phyloP scores from a whole-genome alignment of 2,888 invertebrate genomes.

The Itoplectis maculator region DNA sequence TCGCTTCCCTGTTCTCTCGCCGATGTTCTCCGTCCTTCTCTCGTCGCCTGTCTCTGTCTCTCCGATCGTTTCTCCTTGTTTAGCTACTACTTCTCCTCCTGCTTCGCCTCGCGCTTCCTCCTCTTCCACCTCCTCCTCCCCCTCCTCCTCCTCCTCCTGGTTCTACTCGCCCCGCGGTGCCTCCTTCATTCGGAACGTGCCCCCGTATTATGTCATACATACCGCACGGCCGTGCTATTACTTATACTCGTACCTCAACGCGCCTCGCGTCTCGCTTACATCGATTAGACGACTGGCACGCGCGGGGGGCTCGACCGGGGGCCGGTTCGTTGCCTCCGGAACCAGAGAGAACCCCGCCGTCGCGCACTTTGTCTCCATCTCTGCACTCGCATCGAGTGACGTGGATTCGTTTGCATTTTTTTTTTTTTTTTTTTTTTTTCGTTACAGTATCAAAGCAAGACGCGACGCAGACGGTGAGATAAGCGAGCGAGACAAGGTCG shows the following conservation, averaged over 20 bases:
- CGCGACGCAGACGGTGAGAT: background rate
- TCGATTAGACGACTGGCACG: conserved; percentile 77
- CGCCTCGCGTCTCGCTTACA: conserved; percentile 70
- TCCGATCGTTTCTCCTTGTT: conserved; percentile 66
- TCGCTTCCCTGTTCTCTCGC: conserved; percentile 44
- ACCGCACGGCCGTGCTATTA: conserved; percentile 16
- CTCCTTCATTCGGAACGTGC: conserved; percentile 72
- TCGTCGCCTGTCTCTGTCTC: conserved; percentile 40
- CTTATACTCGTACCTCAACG: conserved; percentile 55
- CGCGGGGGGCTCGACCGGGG: conserved; percentile 21
- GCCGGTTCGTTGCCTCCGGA: conserved; percentile 52
- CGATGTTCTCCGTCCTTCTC: conserved; percentile 34
- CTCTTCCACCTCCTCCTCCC: conserved; percentile 36
- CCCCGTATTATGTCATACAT: conserved; percentile 76
- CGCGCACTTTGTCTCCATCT: conserved; percentile 26
- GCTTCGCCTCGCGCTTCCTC: conserved; percentile 23
- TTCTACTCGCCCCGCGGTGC: conserved; percentile 80
- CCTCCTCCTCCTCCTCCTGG: conserved; percentile 34
- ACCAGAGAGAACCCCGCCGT: conserved; percentile 17
- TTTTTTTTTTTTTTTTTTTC: background rate
- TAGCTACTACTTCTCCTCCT: conserved; percentile 23
- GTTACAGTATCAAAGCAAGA: background rate
- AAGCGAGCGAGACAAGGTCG: no score
- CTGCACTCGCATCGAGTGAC: no score
- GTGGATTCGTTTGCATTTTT: no score